Evolutionary conservation across 2,888 invertebrate genomes (phyloP).

Genomic region (Cepaea hortensis): DNA sequence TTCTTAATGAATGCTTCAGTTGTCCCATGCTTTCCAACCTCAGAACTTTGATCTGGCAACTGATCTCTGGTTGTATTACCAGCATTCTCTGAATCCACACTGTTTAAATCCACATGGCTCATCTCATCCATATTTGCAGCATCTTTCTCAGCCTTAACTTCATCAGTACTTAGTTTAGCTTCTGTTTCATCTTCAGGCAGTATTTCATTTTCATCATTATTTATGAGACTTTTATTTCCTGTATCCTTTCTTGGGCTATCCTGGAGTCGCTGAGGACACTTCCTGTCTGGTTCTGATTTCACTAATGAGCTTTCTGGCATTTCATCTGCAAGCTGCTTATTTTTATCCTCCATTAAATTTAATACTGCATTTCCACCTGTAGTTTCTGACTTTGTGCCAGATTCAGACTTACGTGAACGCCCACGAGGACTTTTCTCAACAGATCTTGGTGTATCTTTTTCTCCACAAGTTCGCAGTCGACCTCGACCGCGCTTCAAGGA

Average conservation of each 20-base stretch:
- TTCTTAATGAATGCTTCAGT: neutral
- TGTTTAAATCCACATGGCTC: neutral
- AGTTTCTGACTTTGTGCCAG: neutral
- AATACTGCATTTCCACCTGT: neutral
- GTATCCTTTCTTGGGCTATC: neutral
- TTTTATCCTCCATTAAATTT: neutral
- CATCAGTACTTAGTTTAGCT: no score
- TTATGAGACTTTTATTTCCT: neutral
- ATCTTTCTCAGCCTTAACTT: neutral
- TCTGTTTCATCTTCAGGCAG: neutral
- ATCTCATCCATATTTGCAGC: neutral
- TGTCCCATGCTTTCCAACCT: neutral
- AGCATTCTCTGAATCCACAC: neutral
- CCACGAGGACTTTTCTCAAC: conserved; percentile 25
- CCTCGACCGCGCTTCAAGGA: conserved; percentile 28
- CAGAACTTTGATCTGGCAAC: neutral
- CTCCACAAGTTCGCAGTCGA: conserved; percentile 28
- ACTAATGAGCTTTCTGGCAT: neutral
- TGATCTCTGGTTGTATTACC: neutral
- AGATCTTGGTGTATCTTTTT: neutral
- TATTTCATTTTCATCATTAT: neutral
- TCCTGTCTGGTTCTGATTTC: neutral
- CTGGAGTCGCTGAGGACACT: neutral
- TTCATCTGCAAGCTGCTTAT: neutral
- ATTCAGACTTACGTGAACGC: neutral